Base-by-base conservation (phyloP, 1,140 invertebrate species). In the Drosophila pseudoananassae region DNA sequence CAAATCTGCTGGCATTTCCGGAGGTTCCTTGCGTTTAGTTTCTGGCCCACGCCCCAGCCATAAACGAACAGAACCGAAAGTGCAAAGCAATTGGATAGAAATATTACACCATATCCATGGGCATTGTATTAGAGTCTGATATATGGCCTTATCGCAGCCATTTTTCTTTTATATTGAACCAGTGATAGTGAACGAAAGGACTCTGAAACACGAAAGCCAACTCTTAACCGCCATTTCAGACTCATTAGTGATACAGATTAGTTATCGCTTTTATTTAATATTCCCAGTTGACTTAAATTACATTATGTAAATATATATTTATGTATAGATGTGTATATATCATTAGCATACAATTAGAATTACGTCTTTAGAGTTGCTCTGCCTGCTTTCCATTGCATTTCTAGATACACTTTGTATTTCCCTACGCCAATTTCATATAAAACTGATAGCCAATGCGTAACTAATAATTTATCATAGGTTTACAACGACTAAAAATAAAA, bases 301-400 rank as follows among this genome's bases (percentile, higher is more conserved):
- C 52, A 82, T 78, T 83, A 75, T 69, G 66, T 69, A 83, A 78
- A 83, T 68, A 78, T 79, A 73, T 81, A 73, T 77, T 83, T 82
- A 69, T 69, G 33, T 69, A 69, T 69, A 69, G 63, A 69, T 69
- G 66, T 69, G 66, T 75, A 75, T 75, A 75, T 75, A 75, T 75
- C 59, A 75, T 75, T 75, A 75, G 72, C 82, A 87, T 85, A 88
- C 65, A 87, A 87, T 85, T 88, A 87, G 64, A 87, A 87, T 85
- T 85, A 85, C 82, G 82, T 85, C 83, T 85, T 85, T 76, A 78
- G 72, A 82, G 82, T 85, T 85, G 70, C 82, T 82, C 58, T 85
- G 81, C 81, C 78, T 85, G 82, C 83, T 66, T 87, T 77, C 58
- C 78, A 68, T 75, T 85, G 55, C 76, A 64, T 65, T 71, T 57